Conservation (phyloP, 2,888 invertebrate species). For the Drosophila mercatorum region DNA sequence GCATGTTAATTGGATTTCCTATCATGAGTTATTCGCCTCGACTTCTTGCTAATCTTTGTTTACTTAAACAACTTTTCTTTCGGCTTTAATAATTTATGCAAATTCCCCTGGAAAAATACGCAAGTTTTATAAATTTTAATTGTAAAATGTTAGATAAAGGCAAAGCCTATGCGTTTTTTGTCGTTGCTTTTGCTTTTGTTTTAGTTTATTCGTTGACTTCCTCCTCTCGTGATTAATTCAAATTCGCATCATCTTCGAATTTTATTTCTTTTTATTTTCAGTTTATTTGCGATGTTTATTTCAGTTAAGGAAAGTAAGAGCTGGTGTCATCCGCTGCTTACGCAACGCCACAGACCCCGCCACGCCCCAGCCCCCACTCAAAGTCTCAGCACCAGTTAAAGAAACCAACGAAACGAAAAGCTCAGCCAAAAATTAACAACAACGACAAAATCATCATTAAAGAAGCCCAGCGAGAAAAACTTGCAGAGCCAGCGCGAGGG, state of each 20-base stretch:
- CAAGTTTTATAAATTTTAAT: conserved; percentile 52
- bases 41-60: conserved; percentile 39
- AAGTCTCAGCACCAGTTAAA: conserved; percentile 8
- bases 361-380: conserved; percentile 16
- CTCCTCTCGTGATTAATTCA: conserved; percentile 35
- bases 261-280: conserved; percentile 14
- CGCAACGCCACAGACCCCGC: conserved; percentile 54
- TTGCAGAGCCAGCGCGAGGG: conserved; percentile 1
- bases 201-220: conserved; percentile 12
- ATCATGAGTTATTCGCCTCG: conserved; percentile 45
- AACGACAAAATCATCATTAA: conserved; percentile 69
- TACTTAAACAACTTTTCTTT: conserved; percentile 19
- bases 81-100: conserved; percentile 54
- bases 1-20: conserved; percentile 77
- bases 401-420: conserved; percentile 29
- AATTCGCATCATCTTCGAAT: conserved; percentile 33
- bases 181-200: neutral
- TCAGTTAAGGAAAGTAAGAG: conserved; percentile 71
- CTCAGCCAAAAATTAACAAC: conserved; percentile 47
- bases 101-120: conserved; percentile 38
- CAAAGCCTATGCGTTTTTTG: conserved; percentile 17
- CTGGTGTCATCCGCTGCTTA: conserved; percentile 68
- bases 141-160: conserved; percentile 46
- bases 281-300: conserved; percentile 23
- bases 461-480: conserved; percentile 43